These are phyloP conservation scores for Felis catus DNA, from an alignment of 2,113 vertebrate species.

Conservation along the genomic window DNA sequence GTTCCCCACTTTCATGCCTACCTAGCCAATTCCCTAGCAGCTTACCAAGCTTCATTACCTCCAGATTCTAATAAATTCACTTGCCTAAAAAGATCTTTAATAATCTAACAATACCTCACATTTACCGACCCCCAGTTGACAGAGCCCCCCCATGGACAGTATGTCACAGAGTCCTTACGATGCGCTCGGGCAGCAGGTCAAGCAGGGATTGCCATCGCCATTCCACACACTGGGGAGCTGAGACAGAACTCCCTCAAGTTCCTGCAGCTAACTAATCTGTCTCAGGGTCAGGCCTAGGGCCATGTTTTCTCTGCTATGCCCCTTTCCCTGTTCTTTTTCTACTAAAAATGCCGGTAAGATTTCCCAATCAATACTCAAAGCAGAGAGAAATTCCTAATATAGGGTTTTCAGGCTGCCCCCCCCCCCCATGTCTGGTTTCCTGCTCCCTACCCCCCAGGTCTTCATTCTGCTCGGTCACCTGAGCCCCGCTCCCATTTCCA, in stretches of 20 bases:
- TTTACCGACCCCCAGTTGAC: background rate
- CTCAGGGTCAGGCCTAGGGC: background rate
- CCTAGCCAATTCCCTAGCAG: background rate
- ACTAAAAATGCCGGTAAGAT: background rate
- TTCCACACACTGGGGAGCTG: background rate
- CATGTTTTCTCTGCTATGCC: background rate
- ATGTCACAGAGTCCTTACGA: background rate
- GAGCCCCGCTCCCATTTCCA: background rate
- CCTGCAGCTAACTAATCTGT: background rate
- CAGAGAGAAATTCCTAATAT: background rate
- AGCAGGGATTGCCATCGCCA: rapidly evolving
- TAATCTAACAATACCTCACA: background rate
- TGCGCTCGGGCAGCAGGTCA: background rate
- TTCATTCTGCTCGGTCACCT: background rate
- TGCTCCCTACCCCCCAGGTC: background rate
- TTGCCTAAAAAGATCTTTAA: background rate
- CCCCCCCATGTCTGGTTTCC: background rate
- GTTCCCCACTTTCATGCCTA: background rate
- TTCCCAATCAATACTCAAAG: background rate
- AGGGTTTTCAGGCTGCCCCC: background rate
- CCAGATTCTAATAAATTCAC: background rate
- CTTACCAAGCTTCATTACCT: background rate
- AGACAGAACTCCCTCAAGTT: background rate
- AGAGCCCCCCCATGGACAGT: background rate
- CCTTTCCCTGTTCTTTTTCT: background rate